phyloP scores from a whole-genome alignment of 2,797 vertebrate genomes.

The Corythornis leucogaster region DNA sequence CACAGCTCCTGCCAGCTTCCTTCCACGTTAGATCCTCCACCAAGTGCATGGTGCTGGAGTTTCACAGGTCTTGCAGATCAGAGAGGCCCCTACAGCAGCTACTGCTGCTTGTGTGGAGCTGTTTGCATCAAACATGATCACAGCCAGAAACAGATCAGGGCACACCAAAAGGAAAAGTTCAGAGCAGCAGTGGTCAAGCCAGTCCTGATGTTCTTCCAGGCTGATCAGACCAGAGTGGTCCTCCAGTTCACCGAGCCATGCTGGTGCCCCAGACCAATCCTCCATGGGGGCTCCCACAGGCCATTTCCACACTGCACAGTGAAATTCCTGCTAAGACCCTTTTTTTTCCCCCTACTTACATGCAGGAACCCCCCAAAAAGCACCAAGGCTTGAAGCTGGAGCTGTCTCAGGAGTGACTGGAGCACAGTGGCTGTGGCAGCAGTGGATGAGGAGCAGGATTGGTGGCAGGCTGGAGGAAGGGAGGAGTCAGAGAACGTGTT shows the following conservation, averaged over 20 bases:
- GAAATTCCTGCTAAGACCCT: not conserved
- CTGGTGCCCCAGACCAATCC: not conserved
- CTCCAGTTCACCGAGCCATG: not conserved
- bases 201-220: not conserved
- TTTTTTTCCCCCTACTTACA: not conserved
- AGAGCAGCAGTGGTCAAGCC: not conserved
- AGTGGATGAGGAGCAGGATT: not conserved
- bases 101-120: not conserved
- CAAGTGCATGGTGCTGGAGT: not conserved
- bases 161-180: not conserved
- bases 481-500: constrained; percentile 33
- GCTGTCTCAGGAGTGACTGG: not conserved
- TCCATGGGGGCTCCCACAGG: rapidly evolving
- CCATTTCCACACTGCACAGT: not conserved
- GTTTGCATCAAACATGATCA: rapidly evolving
- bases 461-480: not conserved
- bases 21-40: not conserved
- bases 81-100: not conserved
- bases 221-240: not conserved
- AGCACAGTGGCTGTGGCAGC: not conserved
- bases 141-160: not conserved
- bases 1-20: too few species aligned
- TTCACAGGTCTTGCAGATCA: not conserved
- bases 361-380: rapidly evolving
- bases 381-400: not conserved